Conservation (phyloP, 2,888 invertebrate genomes). For the Vesta saturnalis region DNA sequence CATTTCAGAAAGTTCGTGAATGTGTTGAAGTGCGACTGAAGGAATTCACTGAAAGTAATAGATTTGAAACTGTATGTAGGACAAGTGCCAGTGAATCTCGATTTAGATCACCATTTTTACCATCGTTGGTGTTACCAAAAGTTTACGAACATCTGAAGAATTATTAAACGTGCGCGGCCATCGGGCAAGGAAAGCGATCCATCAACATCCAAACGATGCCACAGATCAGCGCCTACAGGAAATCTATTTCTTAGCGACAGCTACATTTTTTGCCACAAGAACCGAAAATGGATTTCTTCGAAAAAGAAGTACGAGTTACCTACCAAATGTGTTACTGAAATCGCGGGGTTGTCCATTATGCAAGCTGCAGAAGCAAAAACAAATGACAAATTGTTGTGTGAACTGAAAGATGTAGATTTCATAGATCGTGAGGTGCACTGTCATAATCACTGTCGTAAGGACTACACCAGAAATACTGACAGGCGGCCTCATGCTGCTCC, state of each 20-base stretch:
- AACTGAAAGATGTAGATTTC: too few relatives aligned
- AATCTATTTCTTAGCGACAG: neutral
- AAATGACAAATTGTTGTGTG: neutral
- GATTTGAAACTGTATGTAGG: neutral
- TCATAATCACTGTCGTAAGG: too few relatives aligned
- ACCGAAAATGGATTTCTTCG: slow-evolving; percentile 4
- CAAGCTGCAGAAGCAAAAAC: neutral
- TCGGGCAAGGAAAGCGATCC: neutral
- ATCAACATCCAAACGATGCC: neutral
- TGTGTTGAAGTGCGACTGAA: neutral
- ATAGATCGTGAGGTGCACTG: too few relatives aligned
- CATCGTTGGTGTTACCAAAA: neutral
- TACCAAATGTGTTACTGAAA: neutral
- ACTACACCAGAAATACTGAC: too few relatives aligned
- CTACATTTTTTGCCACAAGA: neutral
- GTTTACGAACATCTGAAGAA: neutral
- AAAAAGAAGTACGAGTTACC: neutral
- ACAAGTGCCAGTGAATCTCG: neutral
- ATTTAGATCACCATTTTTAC: neutral
- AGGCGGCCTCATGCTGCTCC: too few relatives aligned
- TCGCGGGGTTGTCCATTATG: neutral
- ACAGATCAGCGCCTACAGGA: neutral
- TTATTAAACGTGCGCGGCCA: neutral
- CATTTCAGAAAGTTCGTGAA: neutral
- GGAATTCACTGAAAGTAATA: neutral